Base-by-base conservation (phyloP, 2,797 vertebrate species). In the Nyctibius grandis region DNA sequence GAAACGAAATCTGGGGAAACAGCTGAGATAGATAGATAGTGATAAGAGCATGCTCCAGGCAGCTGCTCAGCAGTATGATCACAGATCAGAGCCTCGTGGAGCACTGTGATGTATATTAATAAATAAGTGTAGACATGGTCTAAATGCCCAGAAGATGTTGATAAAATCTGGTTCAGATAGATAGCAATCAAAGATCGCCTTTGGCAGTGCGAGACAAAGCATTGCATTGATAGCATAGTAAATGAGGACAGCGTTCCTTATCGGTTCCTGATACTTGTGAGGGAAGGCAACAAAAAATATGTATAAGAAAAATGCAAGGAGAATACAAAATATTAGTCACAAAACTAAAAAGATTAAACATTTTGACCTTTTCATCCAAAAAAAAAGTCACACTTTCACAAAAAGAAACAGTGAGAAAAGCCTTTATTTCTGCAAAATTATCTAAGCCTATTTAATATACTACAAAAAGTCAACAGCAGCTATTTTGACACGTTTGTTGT, bases 121-220 rank as follows among this genome's bases (percentile, higher is more conserved):
- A 96, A 95, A 91, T 67, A 89, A 91, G 12, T 26, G 29, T 17
- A 76, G 81, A 92, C 84, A 67, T 70, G 44, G 54, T 91, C 61
- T 88, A 88, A 90, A 88, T 95, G 73, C 69, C 88, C 79, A 73
- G 79, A 85, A 95, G 91, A 72, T 59, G 68, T 80, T 95, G 85
- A 78, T 90, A 90, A 88, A 89, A 90, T 90, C 69, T 81, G 50
- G 45, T 94, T 85, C 88, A 90, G 88, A 93, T 50, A 94, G 57
- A 64, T n/a, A n/a, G n/a, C n/a, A 91, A 91, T 88, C 88, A 91
- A 85, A 93, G 31, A 86, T 36, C 2, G 61, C 83, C 50, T 86
- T 95, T 75, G 65, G 85, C 76, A 65, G 8, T 31, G 19, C 40
- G 36, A 83, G 61, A 85, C 53, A 65, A 89, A 91, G 70, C 11